phyloP scores from a whole-genome alignment of 2,113 vertebrate species.

The Microtus montanus region DNA sequence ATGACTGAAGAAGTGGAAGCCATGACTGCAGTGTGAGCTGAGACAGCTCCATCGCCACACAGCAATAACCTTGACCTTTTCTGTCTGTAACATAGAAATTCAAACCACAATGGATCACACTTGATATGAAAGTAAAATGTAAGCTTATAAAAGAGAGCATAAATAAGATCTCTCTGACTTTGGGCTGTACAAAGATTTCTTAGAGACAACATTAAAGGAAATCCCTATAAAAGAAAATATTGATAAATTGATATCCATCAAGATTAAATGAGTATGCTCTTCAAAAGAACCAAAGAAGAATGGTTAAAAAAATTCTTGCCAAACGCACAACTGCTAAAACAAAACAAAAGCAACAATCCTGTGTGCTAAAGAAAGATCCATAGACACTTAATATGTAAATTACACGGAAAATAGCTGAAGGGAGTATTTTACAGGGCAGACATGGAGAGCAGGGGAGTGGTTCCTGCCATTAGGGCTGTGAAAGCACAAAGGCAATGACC shows the following conservation, averaged over 20 bases:
- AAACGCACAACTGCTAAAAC: neutral
- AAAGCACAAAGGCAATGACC: neutral
- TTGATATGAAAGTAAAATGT: neutral
- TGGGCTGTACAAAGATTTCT: neutral
- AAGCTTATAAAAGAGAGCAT: neutral
- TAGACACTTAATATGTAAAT: neutral
- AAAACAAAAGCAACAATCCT: neutral
- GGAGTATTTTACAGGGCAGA: neutral
- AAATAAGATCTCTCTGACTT: neutral
- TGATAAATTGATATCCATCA: neutral
- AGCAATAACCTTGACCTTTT: neutral
- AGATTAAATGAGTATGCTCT: neutral
- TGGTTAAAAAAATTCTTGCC: neutral
- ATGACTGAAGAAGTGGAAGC: too few relatives aligned
- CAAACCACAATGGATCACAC: neutral
- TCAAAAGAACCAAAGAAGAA: neutral
- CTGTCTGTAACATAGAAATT: neutral
- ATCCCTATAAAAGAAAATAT: neutral
- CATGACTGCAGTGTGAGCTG: too few relatives aligned
- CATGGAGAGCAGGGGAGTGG: too few relatives aligned
- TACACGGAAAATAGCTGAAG: neutral
- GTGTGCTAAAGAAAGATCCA: neutral
- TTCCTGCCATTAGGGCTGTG: too few relatives aligned
- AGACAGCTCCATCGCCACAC: neutral
- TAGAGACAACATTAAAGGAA: neutral